phyloP scores from a whole-genome alignment of 1,140 invertebrate species.

The Drosophila nikananu region DNA sequence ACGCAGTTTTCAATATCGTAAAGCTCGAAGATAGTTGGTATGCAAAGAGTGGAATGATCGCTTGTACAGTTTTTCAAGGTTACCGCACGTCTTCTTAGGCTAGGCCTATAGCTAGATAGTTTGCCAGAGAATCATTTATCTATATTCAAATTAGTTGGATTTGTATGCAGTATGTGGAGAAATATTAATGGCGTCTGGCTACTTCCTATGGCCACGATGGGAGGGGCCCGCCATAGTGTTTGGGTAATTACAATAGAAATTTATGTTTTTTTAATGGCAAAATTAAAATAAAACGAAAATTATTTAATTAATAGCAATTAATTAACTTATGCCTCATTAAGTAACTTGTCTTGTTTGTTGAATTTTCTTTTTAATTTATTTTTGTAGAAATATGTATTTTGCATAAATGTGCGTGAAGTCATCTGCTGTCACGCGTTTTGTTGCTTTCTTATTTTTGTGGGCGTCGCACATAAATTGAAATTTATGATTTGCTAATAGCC shows the following conservation, averaged over 20 bases:
- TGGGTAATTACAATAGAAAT: constrained; percentile 8
- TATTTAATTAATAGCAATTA: neutral
- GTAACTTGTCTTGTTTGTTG: neutral
- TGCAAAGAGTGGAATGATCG: constrained; percentile 85
- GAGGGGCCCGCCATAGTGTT: neutral
- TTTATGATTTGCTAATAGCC: constrained; percentile 72
- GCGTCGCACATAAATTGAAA: constrained; percentile 70
- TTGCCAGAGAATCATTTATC: constrained; percentile 24
- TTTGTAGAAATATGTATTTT: constrained; percentile 56
- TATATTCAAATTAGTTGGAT: constrained; percentile 39
- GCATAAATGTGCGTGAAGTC: constrained; percentile 73
- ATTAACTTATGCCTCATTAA: too few relatives aligned
- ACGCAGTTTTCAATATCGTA: constrained; percentile 32
- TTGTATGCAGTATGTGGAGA: constrained; percentile 38
- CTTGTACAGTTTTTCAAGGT: constrained; percentile 79
- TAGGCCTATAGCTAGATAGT: constrained; percentile 23
- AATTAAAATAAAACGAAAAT: neutral
- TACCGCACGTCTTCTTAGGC: constrained; percentile 50
- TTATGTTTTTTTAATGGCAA: neutral
- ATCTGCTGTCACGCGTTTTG: constrained; percentile 25
- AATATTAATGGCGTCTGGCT: constrained; percentile 23
- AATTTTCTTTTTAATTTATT: constrained; percentile 22
- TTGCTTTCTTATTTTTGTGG: constrained; percentile 60
- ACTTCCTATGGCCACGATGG: constrained; percentile 7
- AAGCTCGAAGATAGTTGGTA: constrained; percentile 54